Conservation (phyloP, 2,113 vertebrate species). For the Eleginops maclovinus region DNA sequence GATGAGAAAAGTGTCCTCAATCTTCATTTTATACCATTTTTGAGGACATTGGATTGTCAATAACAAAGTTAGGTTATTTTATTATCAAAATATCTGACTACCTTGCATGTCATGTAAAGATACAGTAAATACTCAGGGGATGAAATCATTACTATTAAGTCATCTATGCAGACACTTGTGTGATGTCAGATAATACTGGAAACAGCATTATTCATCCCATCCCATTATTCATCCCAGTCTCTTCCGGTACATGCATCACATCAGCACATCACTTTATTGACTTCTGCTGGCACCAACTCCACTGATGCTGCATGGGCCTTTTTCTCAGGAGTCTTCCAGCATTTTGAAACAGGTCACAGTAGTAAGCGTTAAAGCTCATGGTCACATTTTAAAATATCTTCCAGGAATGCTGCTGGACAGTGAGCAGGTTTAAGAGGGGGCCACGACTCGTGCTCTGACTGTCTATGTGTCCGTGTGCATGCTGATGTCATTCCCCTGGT, state of each 20-base stretch:
- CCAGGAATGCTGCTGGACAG: slow-evolving; percentile 43
- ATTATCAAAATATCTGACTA: not conserved
- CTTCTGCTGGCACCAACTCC: slow-evolving; percentile 30
- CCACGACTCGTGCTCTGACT: slow-evolving; percentile 34
- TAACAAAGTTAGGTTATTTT: not conserved
- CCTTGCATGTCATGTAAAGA: not conserved
- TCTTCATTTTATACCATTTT: not conserved
- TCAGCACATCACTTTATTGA: slow-evolving; percentile 54
- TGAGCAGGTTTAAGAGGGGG: slow-evolving; percentile 41
- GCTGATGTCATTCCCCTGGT: slow-evolving; percentile 70
- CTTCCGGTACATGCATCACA: slow-evolving; percentile 60
- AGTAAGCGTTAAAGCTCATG: not conserved
- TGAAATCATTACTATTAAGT: slow-evolving; percentile 25
- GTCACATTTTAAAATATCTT: slow-evolving; percentile 58
- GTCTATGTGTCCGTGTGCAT: slow-evolving; percentile 24
- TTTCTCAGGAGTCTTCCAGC: slow-evolving; percentile 11
- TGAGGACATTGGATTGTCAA: not conserved
- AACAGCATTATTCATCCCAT: slow-evolving; percentile 47
- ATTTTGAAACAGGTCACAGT: slow-evolving; percentile 4
- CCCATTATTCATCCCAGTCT: slow-evolving; percentile 47
- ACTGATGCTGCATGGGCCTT: slow-evolving; percentile 2
- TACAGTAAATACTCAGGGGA: not conserved
- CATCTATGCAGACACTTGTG: not conserved
- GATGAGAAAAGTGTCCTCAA: not conserved
- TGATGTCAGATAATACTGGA: slow-evolving; percentile 50